Evolutionary conservation across 2,888 invertebrate species (phyloP), one percentile per base, ranked within the genome.

Genomic region (Philaethria dido): DNA sequence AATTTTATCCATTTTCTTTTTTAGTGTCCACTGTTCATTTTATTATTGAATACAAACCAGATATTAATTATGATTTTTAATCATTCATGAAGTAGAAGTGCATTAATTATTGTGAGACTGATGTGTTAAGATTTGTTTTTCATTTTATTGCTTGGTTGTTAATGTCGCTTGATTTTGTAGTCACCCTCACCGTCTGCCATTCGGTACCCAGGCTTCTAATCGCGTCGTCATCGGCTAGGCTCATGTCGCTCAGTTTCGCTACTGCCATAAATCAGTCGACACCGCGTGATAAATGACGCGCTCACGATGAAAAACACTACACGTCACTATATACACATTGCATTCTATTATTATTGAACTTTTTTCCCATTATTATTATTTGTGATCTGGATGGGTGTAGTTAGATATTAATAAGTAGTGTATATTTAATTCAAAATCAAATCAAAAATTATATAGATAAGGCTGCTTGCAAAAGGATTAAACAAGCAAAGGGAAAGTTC

Each of bases 221-320:
- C 84, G 88, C 87, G 78, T 81, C 85, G 89, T 89, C 89, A 89
- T 89, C 85, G 83, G 84, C 85, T 84, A 78, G 84, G 81, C 82
- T 81, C 77, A 80, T 81, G 86, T 88, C 88, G 83, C 84, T 80
- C 78, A 83, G 80, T 80, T 81, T 80, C 84, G 80, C 80, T 80
- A 73, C 80, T 81, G 82, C 86, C 87, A 89, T 91, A 89, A 90
- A 92, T 92, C 90, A 90, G 89, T 85, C 86, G 85, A 80, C 84
- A 78, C 80, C 77, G 77, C 80, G 83, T 88, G 89, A 89, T 89
- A 79, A 84, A 89, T 88, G 87, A 85, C 82, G 78, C 79, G 81
- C 80, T 79, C 77, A 74, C 78, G 73, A 75, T 77, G 78, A 83
- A 88, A 88, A 86, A 81, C 77, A 76, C 74, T 72, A 70, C 70